phyloP scores from a whole-genome alignment of 92 coral and sea anemone genomes.

The Blastomussa wellsi region DNA sequence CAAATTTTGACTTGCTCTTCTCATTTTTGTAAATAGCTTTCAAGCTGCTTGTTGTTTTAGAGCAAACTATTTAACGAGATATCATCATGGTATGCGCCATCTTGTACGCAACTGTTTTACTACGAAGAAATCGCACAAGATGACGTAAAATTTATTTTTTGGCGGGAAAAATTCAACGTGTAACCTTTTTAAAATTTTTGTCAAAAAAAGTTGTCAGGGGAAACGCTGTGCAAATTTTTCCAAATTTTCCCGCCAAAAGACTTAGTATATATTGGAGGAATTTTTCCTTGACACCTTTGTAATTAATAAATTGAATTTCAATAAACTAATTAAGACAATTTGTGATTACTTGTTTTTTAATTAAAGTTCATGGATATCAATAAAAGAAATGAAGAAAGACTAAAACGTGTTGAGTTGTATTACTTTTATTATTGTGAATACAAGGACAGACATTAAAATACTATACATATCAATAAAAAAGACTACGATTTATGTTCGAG shows the following conservation, averaged over 20 bases:
- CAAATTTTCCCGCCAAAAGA: slow-evolving; percentile 17
- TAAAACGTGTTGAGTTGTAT: neutral
- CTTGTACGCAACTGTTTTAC: neutral
- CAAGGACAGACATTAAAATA: no score
- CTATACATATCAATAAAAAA: neutral
- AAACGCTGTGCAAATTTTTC: slow-evolving; percentile 7
- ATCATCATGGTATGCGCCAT: neutral
- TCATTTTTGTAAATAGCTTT: neutral
- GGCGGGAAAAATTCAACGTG: neutral
- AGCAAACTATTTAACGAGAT: neutral
- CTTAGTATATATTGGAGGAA: neutral
- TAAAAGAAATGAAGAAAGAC: neutral
- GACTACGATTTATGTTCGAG: no score
- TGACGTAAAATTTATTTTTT: neutral
- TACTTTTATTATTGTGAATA: neutral
- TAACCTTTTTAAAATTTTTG: neutral
- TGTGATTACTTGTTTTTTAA: neutral
- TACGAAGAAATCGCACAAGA: neutral
- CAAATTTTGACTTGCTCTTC: neutral
- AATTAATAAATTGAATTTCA: neutral
- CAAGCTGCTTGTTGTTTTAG: neutral
- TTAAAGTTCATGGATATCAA: neutral
- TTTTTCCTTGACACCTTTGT: neutral
- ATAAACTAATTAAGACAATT: neutral
- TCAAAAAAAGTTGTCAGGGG: slow-evolving; percentile 1